Conservation (phyloP, 2,113 vertebrate species). For the Vimba vimba region DNA sequence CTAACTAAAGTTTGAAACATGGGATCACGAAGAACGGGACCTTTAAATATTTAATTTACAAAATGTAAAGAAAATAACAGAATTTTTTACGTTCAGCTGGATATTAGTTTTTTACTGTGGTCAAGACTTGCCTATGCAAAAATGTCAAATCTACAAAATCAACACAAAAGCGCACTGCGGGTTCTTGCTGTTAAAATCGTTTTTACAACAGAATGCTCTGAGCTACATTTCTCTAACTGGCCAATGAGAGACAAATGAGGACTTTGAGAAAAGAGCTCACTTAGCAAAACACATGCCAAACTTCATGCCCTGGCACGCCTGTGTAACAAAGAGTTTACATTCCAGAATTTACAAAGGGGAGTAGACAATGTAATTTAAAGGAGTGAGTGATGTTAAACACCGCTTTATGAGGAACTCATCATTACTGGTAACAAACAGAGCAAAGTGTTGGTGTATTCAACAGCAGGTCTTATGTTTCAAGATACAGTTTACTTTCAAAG, state of each 20-base stretch:
- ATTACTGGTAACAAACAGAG: background rate
- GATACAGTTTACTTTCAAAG: background rate
- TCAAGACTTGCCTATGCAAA: too few relatives aligned
- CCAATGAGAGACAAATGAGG: background rate
- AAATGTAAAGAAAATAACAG: too few relatives aligned
- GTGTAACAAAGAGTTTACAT: conserved; percentile 13
- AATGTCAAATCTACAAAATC: too few relatives aligned
- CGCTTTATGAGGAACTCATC: background rate
- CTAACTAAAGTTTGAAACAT: too few relatives aligned
- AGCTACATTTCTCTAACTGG: background rate
- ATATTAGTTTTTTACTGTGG: too few relatives aligned
- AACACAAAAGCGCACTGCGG: too few relatives aligned
- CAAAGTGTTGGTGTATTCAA: too few relatives aligned
- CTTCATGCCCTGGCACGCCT: background rate
- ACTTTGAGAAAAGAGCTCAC: background rate
- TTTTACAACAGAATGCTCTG: too few relatives aligned
- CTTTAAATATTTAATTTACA: too few relatives aligned
- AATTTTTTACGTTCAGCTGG: too few relatives aligned
- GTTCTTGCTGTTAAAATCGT: too few relatives aligned
- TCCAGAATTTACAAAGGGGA: conserved; percentile 7
- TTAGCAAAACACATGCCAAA: background rate
- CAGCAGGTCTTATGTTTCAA: background rate
- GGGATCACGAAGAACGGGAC: too few relatives aligned
- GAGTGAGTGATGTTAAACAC: background rate
- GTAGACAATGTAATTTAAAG: background rate